Conservation (phyloP, 2,797 vertebrate genomes). For the Cynodonichthys magdalenae region DNA sequence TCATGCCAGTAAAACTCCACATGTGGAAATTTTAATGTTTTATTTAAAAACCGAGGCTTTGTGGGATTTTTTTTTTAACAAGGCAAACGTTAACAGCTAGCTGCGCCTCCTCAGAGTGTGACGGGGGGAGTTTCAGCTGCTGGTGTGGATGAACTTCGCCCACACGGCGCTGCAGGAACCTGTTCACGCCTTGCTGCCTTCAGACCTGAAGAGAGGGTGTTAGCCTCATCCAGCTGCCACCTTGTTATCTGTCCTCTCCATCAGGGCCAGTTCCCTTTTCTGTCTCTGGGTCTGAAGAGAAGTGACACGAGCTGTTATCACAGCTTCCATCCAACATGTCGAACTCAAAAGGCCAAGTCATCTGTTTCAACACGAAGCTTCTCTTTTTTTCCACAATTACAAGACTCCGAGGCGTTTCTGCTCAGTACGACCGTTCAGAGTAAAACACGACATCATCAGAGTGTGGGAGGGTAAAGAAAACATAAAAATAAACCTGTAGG, state of each 20-base stretch:
- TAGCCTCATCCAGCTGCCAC: conserved; percentile 68
- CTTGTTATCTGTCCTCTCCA: conserved; percentile 67
- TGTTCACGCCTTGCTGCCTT: conserved; percentile 60
- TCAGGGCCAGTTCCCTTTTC: conserved; percentile 76
- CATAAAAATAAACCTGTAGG: background rate
- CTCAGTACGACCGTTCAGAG: conserved; percentile 8
- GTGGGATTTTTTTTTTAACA: conserved; percentile 34
- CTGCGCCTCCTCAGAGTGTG: conserved; percentile 1
- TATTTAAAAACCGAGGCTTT: conserved; percentile 25
- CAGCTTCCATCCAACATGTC: conserved; percentile 46
- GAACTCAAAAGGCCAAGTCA: conserved; percentile 61
- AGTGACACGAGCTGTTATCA: conserved; percentile 65
- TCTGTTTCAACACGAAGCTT: conserved; percentile 52
- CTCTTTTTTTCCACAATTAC: conserved; percentile 43
- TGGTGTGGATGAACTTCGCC: background rate
- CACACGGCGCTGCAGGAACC: conserved; percentile 36
- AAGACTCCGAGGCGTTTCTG: conserved; percentile 5
- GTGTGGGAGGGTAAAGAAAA: background rate
- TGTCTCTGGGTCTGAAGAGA: conserved; percentile 58
- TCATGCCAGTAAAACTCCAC: conserved; percentile 40
- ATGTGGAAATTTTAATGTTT: background rate
- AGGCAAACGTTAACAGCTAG: conserved; percentile 9
- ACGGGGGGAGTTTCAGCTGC: conserved; percentile 14
- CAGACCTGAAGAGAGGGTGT: conserved; percentile 64
- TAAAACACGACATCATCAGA: conserved; percentile 4